Conservation (phyloP, 1,140 invertebrate species). For the Trachymyrmex cornetzi region DNA sequence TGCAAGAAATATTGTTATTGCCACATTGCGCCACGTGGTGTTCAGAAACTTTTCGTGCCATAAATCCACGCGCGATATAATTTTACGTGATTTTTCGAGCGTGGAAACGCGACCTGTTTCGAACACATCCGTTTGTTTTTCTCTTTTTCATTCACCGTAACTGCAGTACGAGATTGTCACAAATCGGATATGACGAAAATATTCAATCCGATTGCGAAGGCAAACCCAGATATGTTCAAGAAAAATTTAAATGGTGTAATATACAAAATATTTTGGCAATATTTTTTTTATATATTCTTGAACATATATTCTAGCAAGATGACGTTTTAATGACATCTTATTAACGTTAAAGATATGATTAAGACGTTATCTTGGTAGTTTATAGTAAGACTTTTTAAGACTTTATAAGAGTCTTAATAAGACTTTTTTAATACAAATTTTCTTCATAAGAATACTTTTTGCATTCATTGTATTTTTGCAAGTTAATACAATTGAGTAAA, state of each 20-base stretch:
- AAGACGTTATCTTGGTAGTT: too few relatives aligned
- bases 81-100: conserved; percentile 30
- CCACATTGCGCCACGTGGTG: neutral
- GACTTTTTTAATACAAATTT: too few relatives aligned
- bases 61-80: conserved; percentile 18
- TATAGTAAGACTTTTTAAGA: too few relatives aligned
- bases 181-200: neutral
- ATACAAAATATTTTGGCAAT: neutral
- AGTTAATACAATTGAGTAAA: neutral
- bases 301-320: too few relatives aligned
- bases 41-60: neutral
- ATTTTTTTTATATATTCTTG: neutral
- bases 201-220: neutral
- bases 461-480: neutral
- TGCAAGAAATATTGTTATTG: conserved; percentile 3
- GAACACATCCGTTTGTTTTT: conserved; percentile 10
- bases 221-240: neutral
- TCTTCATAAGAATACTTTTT: too few relatives aligned
- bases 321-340: too few relatives aligned
- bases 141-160: neutral
- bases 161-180: neutral
- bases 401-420: too few relatives aligned
- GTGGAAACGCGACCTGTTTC: conserved; percentile 7
- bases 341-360: too few relatives aligned
- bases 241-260: neutral